Base-by-base conservation (phyloP, 2,797 vertebrate species). In the Helicolenus hilgendorfi region DNA sequence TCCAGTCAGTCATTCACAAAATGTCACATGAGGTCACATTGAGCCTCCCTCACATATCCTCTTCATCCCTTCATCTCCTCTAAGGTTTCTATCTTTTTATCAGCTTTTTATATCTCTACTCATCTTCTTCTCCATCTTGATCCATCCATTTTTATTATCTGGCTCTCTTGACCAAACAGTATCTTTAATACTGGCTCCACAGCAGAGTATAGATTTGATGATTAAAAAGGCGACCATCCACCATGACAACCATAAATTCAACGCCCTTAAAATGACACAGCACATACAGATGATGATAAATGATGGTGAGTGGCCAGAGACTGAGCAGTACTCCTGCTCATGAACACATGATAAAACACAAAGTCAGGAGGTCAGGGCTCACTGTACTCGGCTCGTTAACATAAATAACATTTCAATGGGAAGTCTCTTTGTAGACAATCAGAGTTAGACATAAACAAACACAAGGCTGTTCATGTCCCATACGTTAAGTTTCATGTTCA, bases 201-300 rank as follows among this genome's bases (percentile, higher is more conserved):
- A 45, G 79, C 38, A 64, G 67, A 76, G 71, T 76, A 83, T 58
- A 70, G 72, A 84, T 88, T 27, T 60, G 59, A 84, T 81, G 58
- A 91, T 90, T 79, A 68, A 92, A 84, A 86, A 72, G 69, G 82
- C 49, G 41, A 24, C 69, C 15, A 6, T 69, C 67, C 31, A 83
- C 71, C 75, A 31, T 22, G 29, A 80, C n/a, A 4, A 56, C 60
- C 13, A 79, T 85, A 77, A 45, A 72, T 85, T 69, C 2, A 70
- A 56, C 41, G 58, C n/a, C 63, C 81, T 76, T 77, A 27, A 81
- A 71, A 75, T 29, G 41, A 67, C 62, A 63, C 38, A 14, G 36
- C 58, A 76, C 87, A 73, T 33, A 82, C 36, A 85, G 10, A 67
- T 24, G 90, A 91, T 71, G 83, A 79, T 85, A 76, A 73, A 81